Base-by-base conservation (phyloP, 2,113 vertebrate species). In the Melanostigma gelatinosum region DNA sequence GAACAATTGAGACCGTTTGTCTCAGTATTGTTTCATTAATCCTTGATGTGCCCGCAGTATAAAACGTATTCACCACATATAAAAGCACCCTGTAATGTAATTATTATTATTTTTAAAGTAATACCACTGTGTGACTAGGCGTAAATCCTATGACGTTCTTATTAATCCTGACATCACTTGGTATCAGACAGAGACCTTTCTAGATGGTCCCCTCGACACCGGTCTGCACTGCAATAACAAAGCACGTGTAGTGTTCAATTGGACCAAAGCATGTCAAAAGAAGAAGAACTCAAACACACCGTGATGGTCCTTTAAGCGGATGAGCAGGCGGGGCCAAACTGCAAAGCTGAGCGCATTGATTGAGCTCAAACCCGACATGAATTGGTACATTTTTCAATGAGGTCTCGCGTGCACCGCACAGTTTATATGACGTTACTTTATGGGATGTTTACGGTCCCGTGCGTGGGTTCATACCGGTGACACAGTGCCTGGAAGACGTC, bases 381-480 rank as follows among this genome's bases (percentile, higher is more conserved):
- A 16, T 55, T 32, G 24, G 32, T 8, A 15, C 3, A 7, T 24
- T 61, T 50, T 4, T 12, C 1, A 27, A 27, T 16, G 5, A 40
- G 34, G 61, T 54, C 38, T 38, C 3, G 15, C 6, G 1, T 22
- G 22, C 6, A 10, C 0, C 1, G 5, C 29, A 2, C 27, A 3
- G 9, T 8, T 8, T 1, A 16, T 20, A 7, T 0, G 6, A 34
- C 34, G 34, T 34, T 34, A 22, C 4, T 10, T 1, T n/a, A 18
- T 34, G 48, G 10, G 57, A 5, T 15, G 48, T 32, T 10, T 10
- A 16, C 0, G 3, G 10, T 22, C 7, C 75, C 40, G 44, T 3
- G 11, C 22, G 57, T 20, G 72, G 60, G 2, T 70, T 84, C 66
- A 12, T 8, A 54, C 15, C 34, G 38, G 58, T 32, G 62, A 66